Evolutionary conservation across 2,888 invertebrate species (phyloP).

Genomic region (Brachylomia viminalis): DNA sequence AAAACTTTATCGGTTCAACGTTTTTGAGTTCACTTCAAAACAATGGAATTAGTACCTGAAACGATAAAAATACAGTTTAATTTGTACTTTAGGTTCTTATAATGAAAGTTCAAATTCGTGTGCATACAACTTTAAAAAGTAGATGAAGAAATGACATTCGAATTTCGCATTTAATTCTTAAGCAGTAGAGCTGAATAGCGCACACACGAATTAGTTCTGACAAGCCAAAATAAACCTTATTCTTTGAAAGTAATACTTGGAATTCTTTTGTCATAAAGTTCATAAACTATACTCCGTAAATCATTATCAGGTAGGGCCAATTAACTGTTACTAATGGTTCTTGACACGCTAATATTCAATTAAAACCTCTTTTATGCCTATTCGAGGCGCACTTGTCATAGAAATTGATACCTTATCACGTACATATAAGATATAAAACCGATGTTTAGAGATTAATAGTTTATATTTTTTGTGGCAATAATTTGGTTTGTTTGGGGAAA

Average conservation of each 20-base stretch:
- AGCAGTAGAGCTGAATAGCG: conserved; percentile 33
- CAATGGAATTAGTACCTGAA: conserved; percentile 62
- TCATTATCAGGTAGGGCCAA: conserved; percentile 67
- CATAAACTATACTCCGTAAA: conserved; percentile 59
- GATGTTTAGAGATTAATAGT: conserved; percentile 22
- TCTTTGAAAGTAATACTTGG: not conserved
- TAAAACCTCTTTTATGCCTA: conserved; percentile 67
- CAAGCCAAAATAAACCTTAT: conserved; percentile 40
- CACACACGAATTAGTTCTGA: conserved; percentile 5
- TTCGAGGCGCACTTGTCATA: conserved; percentile 39
- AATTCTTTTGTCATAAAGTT: conserved; percentile 40
- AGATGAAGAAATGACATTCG: conserved; percentile 52
- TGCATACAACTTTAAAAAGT: conserved; percentile 24
- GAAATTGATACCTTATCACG: conserved; percentile 56
- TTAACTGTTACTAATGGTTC: conserved; percentile 75
- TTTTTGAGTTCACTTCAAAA: conserved; percentile 50
- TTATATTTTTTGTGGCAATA: conserved; percentile 63
- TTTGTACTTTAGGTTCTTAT: not conserved
- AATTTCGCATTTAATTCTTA: conserved; percentile 47
- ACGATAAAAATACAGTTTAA: conserved; percentile 39
- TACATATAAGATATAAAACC: conserved; percentile 50
- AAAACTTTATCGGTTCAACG: conserved; percentile 48
- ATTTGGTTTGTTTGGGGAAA: conserved; percentile 66
- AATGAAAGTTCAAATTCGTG: conserved; percentile 7
- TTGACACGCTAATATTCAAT: conserved; percentile 80